Evolutionary conservation across 2,113 vertebrate species (phyloP).

Genomic region (Donacobius atricapilla): DNA sequence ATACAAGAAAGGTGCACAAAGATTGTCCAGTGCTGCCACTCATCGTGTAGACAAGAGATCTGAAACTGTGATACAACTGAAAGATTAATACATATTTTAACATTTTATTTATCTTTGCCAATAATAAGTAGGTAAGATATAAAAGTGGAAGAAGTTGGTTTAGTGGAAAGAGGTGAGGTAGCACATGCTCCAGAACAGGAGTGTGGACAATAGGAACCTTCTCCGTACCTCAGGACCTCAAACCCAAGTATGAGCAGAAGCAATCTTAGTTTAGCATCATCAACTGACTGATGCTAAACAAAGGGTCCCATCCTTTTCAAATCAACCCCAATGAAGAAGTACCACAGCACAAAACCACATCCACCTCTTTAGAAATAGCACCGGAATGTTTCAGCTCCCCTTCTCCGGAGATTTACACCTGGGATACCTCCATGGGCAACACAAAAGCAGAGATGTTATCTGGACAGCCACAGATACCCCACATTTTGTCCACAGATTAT

Average conservation of each 20-base stretch:
- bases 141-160: neutral
- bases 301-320: neutral
- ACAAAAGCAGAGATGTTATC: accelerated
- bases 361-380: neutral
- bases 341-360: neutral
- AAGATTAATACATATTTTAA: neutral
- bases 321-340: neutral
- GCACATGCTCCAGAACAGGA: neutral
- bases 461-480: neutral
- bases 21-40: neutral
- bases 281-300: neutral
- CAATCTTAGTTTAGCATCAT: neutral
- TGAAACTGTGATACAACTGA: neutral
- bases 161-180: neutral
- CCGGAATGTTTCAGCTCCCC: neutral
- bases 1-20: neutral
- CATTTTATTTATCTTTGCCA: neutral
- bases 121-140: neutral
- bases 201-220: neutral
- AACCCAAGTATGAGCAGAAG: neutral
- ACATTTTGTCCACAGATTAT: neutral
- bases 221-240: neutral
- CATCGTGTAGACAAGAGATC: neutral
- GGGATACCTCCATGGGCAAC: neutral
- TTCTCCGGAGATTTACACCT: neutral